Evolutionary conservation across 2,888 invertebrate genomes (phyloP).

Genomic region (Drosophila atroscutellata): DNA sequence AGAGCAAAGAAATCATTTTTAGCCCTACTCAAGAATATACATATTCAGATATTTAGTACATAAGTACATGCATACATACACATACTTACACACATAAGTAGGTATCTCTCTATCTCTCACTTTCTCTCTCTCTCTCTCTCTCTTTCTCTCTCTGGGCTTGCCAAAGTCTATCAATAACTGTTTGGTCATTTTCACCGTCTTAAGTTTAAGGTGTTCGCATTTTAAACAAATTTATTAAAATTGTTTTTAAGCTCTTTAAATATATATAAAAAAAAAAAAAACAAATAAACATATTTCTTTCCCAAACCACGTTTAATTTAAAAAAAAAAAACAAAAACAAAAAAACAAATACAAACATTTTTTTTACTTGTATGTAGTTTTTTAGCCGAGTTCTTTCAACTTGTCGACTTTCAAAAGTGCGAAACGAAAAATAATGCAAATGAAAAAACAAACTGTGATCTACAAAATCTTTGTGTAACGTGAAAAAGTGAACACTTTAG

Average conservation of each 20-base stretch:
- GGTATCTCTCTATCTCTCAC: slow-evolving; percentile 5
- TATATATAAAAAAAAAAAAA: neutral
- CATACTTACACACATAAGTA: slow-evolving; percentile 7
- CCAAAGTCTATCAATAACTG: slow-evolving; percentile 27
- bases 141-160: slow-evolving; percentile 15
- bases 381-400: slow-evolving; percentile 22
- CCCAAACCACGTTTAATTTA: slow-evolving; percentile 9
- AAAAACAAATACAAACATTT: neutral
- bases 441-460: slow-evolving; percentile 83
- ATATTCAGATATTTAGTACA: slow-evolving; percentile 29
- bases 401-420: slow-evolving; percentile 28
- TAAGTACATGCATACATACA: slow-evolving; percentile 10
- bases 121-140: slow-evolving; percentile 16
- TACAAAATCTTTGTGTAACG: slow-evolving; percentile 63
- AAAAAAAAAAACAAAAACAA: neutral
- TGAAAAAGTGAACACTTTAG: slow-evolving; percentile 63
- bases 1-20: slow-evolving; percentile 23
- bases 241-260: slow-evolving; percentile 17
- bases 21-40: slow-evolving; percentile 23
- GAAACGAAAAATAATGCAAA: slow-evolving; percentile 78
- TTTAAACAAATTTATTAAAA: slow-evolving; percentile 17
- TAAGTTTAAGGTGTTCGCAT: slow-evolving; percentile 17
- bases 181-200: slow-evolving; percentile 15
- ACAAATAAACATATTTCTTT: slow-evolving; percentile 21
- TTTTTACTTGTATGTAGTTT: slow-evolving; percentile 17